Evolutionary conservation across 2,797 vertebrate species (phyloP).

Genomic region (Streptopelia turtur): DNA sequence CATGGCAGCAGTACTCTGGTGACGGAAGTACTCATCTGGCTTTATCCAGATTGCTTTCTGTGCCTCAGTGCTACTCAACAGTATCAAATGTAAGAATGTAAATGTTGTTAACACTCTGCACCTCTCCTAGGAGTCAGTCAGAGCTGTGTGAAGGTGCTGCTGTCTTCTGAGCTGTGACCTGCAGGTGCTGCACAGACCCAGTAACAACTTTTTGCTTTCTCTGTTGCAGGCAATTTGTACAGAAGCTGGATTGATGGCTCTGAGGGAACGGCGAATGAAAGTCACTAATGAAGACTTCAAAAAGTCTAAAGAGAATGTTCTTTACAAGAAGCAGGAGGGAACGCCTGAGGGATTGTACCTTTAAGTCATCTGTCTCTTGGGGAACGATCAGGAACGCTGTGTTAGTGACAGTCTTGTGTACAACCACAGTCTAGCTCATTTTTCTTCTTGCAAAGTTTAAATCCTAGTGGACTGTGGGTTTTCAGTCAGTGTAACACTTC

Average conservation of each 20-base stretch:
- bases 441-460: not conserved
- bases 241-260: constrained; percentile 96
- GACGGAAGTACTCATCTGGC: not conserved
- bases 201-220: not conserved
- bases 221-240: constrained; percentile 93
- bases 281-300: constrained; percentile 99
- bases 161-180: not conserved
- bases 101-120: not conserved
- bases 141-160: not conserved
- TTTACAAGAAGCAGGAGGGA: constrained; percentile 99
- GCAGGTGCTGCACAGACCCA: not conserved
- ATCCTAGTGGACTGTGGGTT: not conserved
- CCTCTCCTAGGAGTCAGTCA: rapidly evolving
- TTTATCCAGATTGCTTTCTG: not conserved
- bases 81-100: not conserved
- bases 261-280: constrained; percentile 96
- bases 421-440: not conserved
- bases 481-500: constrained; percentile 65
- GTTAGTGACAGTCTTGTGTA: not conserved
- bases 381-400: not conserved
- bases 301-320: constrained; percentile 98
- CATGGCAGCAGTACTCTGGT: not conserved
- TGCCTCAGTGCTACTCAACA: not conserved
- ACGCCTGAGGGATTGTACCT: constrained; percentile 97
- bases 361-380: constrained; percentile 62